Percentiles rank a stretch among this genome's conserved stretches.
Conservation (phyloP, 2,888 invertebrate species). For the Euzetes globulus region DNA sequence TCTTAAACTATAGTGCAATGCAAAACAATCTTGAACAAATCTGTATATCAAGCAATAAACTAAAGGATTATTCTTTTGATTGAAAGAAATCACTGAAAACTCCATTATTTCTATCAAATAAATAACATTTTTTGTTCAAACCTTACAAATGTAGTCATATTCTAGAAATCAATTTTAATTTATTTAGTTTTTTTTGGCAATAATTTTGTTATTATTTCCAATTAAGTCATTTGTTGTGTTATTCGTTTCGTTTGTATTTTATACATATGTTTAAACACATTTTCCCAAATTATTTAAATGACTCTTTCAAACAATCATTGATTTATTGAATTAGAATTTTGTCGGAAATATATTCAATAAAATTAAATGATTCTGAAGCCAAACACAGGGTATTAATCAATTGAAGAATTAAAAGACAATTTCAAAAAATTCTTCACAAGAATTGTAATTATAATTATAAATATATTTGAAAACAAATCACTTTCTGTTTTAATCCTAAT, state of each 20-base stretch:
- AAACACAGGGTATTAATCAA: neutral
- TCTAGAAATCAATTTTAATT: too few species aligned
- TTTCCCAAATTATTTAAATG: neutral
- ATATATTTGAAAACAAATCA: neutral
- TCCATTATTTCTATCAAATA: too few species aligned
- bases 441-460: neutral
- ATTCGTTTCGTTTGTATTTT: neutral
- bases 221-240: neutral
- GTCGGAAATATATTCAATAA: neutral
- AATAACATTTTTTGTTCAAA: too few species aligned
- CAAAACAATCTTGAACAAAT: too few species aligned
- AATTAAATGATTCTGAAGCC: neutral
- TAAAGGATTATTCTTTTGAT: too few species aligned
- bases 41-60: too few species aligned
- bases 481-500: neutral
- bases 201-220: too few species aligned
- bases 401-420: neutral
- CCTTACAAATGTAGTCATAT: too few species aligned
- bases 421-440: neutral
- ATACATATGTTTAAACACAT: neutral
- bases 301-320: slow-evolving; percentile 2
- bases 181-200: too few species aligned
- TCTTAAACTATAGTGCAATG: too few species aligned
- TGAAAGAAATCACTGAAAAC: too few species aligned
- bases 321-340: neutral